Conservation (phyloP, 92 coral and sea anemone species). For the Zoanthus solanderi region DNA sequence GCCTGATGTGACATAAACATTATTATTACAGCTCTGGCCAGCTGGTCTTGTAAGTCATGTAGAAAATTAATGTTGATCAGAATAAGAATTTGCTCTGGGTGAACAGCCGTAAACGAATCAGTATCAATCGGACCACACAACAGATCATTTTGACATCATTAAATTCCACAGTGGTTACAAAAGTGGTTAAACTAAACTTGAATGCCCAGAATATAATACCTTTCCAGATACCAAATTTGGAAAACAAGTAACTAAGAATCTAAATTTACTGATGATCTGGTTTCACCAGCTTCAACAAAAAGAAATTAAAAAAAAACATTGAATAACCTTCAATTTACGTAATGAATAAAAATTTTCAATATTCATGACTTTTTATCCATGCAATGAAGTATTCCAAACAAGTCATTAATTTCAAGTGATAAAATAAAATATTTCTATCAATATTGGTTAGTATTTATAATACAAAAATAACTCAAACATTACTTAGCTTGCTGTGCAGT, state of each 20-base stretch:
- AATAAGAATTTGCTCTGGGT: not conserved
- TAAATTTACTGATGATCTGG: slow-evolving; percentile 50
- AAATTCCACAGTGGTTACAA: slow-evolving; percentile 30
- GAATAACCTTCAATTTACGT: not conserved
- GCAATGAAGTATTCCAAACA: not conserved
- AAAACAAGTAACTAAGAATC: not conserved
- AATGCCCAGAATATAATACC: not conserved
- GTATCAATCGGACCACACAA: not conserved
- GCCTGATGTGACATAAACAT: not conserved
- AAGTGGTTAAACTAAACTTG: not conserved
- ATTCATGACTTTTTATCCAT: not conserved
- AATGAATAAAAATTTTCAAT: not conserved
- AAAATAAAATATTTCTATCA: not conserved
- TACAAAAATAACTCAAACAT: not conserved
- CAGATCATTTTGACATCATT: not conserved
- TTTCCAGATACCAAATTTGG: slow-evolving; percentile 38
- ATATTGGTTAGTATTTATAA: too few species aligned
- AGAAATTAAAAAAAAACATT: not conserved
- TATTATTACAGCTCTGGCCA: not conserved
- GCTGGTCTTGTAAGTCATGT: not conserved
- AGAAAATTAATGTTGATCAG: not conserved
- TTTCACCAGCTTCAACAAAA: not conserved
- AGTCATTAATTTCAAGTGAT: not conserved
- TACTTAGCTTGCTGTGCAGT: not conserved
- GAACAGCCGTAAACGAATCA: not conserved